Evolutionary conservation across 2,888 invertebrate genomes (phyloP).

Genomic region (Athalia rosae): DNA sequence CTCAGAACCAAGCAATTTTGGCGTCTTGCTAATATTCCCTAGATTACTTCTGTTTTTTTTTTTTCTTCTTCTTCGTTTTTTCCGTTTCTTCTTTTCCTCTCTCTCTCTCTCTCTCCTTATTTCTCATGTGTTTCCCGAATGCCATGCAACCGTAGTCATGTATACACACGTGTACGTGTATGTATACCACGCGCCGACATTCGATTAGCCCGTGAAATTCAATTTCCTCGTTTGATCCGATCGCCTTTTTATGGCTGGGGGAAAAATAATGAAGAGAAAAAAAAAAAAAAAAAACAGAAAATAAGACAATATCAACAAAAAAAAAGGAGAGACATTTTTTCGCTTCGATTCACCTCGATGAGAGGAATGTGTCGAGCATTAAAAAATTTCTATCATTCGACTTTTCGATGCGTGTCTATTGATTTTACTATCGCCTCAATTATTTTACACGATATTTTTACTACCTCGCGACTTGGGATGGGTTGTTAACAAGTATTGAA

Average conservation of each 20-base stretch:
- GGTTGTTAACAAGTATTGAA: no score
- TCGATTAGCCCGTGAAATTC: slow-evolving; percentile 38
- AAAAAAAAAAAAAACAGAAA: neutral
- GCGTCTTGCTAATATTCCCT: slow-evolving; percentile 28
- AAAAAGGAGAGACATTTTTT: neutral
- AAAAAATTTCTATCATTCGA: no score
- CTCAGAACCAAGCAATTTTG: slow-evolving; percentile 15
- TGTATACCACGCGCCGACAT: neutral
- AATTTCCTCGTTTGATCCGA: slow-evolving; percentile 31
- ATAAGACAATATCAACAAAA: no score
- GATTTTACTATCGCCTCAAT: no score
- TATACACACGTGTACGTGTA: neutral
- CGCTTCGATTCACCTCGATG: no score
- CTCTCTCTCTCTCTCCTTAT: neutral
- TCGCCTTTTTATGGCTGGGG: slow-evolving; percentile 29
- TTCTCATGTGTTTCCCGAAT: neutral
- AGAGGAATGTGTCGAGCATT: no score
- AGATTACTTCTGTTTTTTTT: neutral
- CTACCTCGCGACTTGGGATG: no score
- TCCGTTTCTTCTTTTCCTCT: neutral
- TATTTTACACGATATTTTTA: no score
- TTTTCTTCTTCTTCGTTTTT: neutral
- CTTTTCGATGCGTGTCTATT: no score
- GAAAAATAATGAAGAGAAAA: neutral
- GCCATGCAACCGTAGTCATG: neutral